Conservation (phyloP, 2,888 invertebrate species). For the Ligdia adustata region DNA sequence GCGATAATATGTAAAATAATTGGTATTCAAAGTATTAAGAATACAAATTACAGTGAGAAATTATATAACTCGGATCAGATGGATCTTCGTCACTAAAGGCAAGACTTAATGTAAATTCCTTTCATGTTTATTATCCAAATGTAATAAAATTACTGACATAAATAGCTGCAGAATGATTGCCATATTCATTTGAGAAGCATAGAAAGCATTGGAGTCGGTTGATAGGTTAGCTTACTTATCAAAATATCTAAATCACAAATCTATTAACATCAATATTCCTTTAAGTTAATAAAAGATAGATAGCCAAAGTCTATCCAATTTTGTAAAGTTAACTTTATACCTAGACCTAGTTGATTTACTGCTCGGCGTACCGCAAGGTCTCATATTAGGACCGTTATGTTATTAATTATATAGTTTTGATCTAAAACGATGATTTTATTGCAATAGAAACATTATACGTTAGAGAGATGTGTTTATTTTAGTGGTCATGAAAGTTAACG, state of each 20-base stretch:
- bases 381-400: constrained; percentile 20
- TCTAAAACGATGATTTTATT: constrained; percentile 22
- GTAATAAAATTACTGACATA: too few relatives aligned
- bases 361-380: constrained; percentile 31
- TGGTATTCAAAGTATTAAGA: not conserved
- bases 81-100: not conserved
- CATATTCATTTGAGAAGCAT: not conserved
- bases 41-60: constrained; percentile 6
- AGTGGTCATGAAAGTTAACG: constrained; percentile 6
- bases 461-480: constrained; percentile 4
- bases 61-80: constrained; percentile 7
- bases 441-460: constrained; percentile 6
- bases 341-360: too few relatives aligned
- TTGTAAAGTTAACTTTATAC: too few relatives aligned
- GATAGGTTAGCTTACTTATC: not conserved
- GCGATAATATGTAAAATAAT: too few relatives aligned
- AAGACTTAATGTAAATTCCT: constrained; percentile 5
- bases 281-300: too few relatives aligned
- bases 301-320: too few relatives aligned
- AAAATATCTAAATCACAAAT: too few relatives aligned
- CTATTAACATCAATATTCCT: too few relatives aligned
- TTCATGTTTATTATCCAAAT: constrained; percentile 1
- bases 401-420: constrained; percentile 14
- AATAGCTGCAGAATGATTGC: too few relatives aligned
- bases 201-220: not conserved